Base-by-base conservation (phyloP, 2,888 invertebrate genomes). In the Encarsia formosa region DNA sequence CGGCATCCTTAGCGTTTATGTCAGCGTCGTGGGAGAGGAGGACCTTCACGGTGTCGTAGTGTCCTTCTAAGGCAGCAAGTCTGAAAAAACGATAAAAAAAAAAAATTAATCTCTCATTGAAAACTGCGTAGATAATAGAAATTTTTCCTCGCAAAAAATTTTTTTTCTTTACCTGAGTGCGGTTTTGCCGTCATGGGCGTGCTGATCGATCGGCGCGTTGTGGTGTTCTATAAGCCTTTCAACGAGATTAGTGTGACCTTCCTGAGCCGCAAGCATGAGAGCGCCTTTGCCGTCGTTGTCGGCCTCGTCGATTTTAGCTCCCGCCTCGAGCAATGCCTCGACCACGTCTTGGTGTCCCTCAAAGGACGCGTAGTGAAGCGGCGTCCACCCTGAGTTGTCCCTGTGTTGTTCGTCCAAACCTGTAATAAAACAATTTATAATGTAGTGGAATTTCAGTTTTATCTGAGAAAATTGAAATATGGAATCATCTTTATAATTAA, bases 331-430 rank as follows among this genome's bases (percentile, higher is more conserved):
- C 1, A 91, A 74, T 0, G 87, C 85, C 63, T 88, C 87, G 65
- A 88, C 86, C 1, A 92, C 91, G 67, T 88, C 88, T 45, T 82
- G 76, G 70, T 94, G 93, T 11, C 93, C 88, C 78, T 97, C 94
- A 71, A 95, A 96, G 13, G 96, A 91, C 0, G 96, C 88, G 70
- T 97, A 96, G 71, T 97, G 96, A 47, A 98, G 74, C 0, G 98
- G 95, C 1, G 97, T 96, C 97, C 96, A 97, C 0, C 97, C 96
- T 0, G 91, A 90, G 75, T 95, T 94, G 70, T 97, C 97, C 18
- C 90, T 78, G 67, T 91, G 91, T 55, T 89, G 89, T 64, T 91
- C 91, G 65, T 91, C 91, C 40, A 91, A 70, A 0, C 91, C 77
- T 77, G 52, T 11, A 50, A 51, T n/a, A 39, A 44, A 29, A 3